Percentiles rank a stretch among this genome's conserved stretches.
phyloP scores from a whole-genome alignment of 2,113 vertebrate genomes.

The Sturnira hondurensis region DNA sequence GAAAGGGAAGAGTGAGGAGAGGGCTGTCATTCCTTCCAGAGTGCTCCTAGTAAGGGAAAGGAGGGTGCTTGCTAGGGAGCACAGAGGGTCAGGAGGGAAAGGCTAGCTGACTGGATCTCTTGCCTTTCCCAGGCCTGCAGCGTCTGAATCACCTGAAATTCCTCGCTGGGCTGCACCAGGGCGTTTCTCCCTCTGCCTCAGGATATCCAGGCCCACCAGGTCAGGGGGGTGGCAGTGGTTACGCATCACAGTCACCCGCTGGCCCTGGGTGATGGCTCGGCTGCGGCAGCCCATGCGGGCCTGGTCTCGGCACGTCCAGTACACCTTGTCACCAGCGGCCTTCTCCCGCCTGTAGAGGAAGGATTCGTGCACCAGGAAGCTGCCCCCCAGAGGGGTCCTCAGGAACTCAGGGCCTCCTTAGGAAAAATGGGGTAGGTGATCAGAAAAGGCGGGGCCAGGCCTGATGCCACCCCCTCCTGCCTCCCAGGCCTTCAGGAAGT shows the following conservation, averaged over 20 bases:
- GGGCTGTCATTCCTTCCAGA: neutral
- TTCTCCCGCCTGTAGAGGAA: slow-evolving; percentile 70
- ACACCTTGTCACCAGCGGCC: slow-evolving; percentile 32
- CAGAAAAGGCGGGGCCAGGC: neutral
- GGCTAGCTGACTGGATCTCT: neutral
- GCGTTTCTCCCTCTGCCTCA: slow-evolving; percentile 47
- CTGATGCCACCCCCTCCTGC: neutral
- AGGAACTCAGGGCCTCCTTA: slow-evolving; percentile 64
- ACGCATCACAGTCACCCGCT: slow-evolving; percentile 50
- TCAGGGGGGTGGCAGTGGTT: slow-evolving; percentile 65
- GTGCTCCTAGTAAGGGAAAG: neutral
- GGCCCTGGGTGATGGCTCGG: slow-evolving; percentile 62
- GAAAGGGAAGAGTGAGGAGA: neutral
- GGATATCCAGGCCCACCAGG: slow-evolving; percentile 51
- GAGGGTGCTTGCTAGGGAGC: neutral
- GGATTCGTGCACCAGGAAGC: slow-evolving; percentile 66
- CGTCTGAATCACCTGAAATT: neutral
- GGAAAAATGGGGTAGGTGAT: neutral
- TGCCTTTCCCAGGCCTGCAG: neutral
- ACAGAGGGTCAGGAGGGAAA: neutral
- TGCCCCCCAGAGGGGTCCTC: slow-evolving; percentile 61
- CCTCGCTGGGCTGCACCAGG: neutral
- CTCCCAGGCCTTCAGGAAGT: neutral
- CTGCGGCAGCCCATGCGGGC: slow-evolving; percentile 68
- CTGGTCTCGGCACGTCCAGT: slow-evolving; percentile 68